Evolutionary conservation across 2,797 vertebrate genomes (phyloP), one percentile per base, ranked within the genome.

Genomic region (Distichodus sexfasciatus): DNA sequence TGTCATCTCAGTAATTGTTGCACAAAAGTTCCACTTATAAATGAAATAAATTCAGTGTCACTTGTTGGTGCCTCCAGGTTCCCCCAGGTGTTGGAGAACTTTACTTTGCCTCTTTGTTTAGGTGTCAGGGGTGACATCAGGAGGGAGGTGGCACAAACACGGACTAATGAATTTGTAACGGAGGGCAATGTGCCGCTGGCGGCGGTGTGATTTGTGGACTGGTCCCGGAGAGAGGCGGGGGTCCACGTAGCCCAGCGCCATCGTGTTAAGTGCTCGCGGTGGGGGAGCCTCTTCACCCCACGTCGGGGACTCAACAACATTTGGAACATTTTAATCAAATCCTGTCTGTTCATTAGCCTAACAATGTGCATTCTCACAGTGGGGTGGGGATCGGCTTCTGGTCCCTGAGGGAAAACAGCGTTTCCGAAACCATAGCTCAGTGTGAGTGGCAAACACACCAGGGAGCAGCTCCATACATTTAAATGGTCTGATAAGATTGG

Each of bases 291-390:
- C 65, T 46, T 81, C 71, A 2, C 55, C 21, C 76, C 84, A 75
- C 88, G 82, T 87, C 21, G 76, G 75, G 84, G 83, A 82, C 84
- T 81, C 91, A 93, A 92, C 72, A 74, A 87, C 91, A 85, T 90
- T 89, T 82, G 84, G 92, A 91, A 92, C 86, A 71, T 84, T 90
- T 86, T 90, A 90, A 91, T 92, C 86, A 90, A 92, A 91, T 92
- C 86, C 87, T 83, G 83, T 79, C 80, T 89, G 87, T 93, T 93
- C 86, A 90, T 90, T 88, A 90, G 89, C 87, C 91, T 91, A 92
- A 87, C 82, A 88, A 84, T 83, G 77, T 78, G 79, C 69, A 79
- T n/a, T 80, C 84, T 48, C 76, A 77, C 85, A 76, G 82, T 35
- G 81, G 83, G 77, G 72, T 65, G 81, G 76, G 84, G 84, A 83